These are phyloP conservation scores for Mohoua ochrocephala DNA, from an alignment of 2,113 vertebrate species.

Conservation along the genomic window DNA sequence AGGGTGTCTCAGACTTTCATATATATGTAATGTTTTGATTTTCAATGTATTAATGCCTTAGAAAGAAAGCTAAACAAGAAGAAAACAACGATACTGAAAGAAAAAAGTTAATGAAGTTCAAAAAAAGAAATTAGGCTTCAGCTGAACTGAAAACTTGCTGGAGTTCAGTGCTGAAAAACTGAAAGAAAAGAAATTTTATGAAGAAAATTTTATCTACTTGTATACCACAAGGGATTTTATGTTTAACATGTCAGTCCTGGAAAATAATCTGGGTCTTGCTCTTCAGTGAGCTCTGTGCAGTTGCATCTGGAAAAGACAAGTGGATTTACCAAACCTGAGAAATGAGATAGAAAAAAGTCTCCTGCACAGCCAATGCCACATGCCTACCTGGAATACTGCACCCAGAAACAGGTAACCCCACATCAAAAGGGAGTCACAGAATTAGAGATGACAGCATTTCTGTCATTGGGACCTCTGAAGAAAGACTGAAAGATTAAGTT, in stretches of 20 bases:
- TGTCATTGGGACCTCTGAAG: not conserved
- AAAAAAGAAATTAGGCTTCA: not conserved
- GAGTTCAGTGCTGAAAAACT: not conserved
- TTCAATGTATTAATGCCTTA: not conserved
- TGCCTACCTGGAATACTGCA: not conserved
- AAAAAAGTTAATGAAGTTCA: not conserved
- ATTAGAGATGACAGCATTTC: not conserved
- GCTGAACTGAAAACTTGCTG: not conserved
- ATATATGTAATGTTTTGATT: not conserved
- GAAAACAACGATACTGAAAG: not conserved
- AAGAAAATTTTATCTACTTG: not conserved
- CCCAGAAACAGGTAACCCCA: not conserved
- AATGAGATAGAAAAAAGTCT: not conserved
- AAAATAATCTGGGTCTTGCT: not conserved
- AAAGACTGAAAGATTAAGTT: not conserved
- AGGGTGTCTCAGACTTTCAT: not conserved
- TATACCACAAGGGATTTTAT: not conserved
- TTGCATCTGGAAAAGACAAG: not conserved
- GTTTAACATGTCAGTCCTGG: not conserved
- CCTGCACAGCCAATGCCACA: not conserved
- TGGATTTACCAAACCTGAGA: not conserved
- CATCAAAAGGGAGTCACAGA: not conserved
- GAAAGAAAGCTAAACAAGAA: not conserved
- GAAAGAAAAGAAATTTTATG: not conserved
- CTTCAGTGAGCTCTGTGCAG: not conserved